Evolutionary conservation across 2,888 invertebrate genomes (phyloP).

Genomic region (Apotomis betuletana): DNA sequence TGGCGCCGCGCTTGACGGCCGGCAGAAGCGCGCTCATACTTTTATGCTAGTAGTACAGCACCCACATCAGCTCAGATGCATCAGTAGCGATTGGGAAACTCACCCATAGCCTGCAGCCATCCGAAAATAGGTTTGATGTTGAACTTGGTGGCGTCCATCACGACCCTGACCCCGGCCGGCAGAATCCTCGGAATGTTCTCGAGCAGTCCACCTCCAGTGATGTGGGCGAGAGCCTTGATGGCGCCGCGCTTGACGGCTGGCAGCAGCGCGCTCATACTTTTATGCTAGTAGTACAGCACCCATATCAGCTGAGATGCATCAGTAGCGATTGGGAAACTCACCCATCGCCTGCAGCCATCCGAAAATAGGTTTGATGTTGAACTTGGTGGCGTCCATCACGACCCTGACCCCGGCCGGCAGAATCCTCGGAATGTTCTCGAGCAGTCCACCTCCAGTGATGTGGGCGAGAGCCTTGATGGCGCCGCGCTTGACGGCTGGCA

Average conservation of each 20-base stretch:
- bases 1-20: constrained; percentile 86
- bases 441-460: constrained; percentile 96
- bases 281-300: too few species aligned
- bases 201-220: constrained; percentile 95
- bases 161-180: constrained; percentile 86
- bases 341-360: constrained; percentile 93
- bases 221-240: constrained; percentile 95
- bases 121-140: constrained; percentile 91
- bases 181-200: constrained; percentile 95
- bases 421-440: constrained; percentile 94
- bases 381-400: constrained; percentile 87
- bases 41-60: too few species aligned
- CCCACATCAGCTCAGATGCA: too few species aligned
- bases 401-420: constrained; percentile 87
- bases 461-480: constrained; percentile 95
- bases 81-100: too few species aligned
- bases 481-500: constrained; percentile 88
- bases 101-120: constrained; percentile 92
- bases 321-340: constrained; percentile 47
- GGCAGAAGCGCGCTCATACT: constrained; percentile 88
- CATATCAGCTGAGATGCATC: too few species aligned
- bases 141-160: constrained; percentile 88
- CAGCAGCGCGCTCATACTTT: constrained; percentile 87
- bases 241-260: constrained; percentile 87
- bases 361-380: constrained; percentile 91